phyloP scores from a whole-genome alignment of 2,888 invertebrate species.

The Sarcophaga carnaria region DNA sequence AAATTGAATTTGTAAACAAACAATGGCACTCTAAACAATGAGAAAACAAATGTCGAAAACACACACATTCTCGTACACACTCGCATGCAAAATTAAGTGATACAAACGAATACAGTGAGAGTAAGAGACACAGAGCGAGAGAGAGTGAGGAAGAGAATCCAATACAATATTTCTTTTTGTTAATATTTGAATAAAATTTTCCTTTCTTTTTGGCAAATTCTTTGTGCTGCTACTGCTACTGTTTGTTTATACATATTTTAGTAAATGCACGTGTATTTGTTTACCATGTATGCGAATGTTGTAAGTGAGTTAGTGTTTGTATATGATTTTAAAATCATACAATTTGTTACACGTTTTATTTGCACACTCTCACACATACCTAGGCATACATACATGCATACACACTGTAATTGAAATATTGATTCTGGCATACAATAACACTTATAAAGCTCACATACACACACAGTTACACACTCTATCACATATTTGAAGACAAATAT shows the following conservation, averaged over 20 bases:
- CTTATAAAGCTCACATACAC: background rate
- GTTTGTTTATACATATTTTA: constrained; percentile 21
- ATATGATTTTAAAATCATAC: constrained; percentile 34
- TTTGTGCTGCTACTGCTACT: background rate
- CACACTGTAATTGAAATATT: background rate
- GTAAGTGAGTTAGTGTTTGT: background rate
- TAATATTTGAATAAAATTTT: constrained; percentile 35
- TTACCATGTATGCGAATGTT: background rate
- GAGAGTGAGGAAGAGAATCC: background rate
- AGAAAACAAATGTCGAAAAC: constrained; percentile 28
- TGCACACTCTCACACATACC: too few species aligned
- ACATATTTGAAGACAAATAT: background rate
- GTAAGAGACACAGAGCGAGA: background rate
- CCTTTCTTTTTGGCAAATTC: constrained; percentile 13
- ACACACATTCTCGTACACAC: constrained; percentile 1
- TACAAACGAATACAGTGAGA: too few species aligned
- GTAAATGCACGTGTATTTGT: background rate
- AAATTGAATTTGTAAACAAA: constrained; percentile 20
- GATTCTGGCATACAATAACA: constrained; percentile 37
- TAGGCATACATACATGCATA: background rate
- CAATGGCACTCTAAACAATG: constrained; percentile 3
- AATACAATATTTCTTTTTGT: constrained; percentile 18
- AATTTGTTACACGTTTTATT: constrained; percentile 44
- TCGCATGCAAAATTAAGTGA: too few species aligned
- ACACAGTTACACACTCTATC: background rate